These are phyloP conservation scores for Chrysemys picta DNA, from an alignment of 2,113 vertebrate species.

Conservation along the genomic window DNA sequence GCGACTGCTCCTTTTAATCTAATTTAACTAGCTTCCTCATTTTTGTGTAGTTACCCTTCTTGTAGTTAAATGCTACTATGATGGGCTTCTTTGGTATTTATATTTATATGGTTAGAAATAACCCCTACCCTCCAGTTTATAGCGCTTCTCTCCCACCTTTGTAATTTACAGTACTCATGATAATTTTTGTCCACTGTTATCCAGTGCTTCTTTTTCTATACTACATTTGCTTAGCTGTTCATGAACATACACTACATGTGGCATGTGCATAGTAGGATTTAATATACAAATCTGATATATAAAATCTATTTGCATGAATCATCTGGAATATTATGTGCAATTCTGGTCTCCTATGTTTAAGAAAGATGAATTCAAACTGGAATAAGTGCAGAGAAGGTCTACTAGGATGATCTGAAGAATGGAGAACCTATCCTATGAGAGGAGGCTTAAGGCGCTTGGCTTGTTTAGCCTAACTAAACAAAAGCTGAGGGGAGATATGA, in stretches of 20 bases:
- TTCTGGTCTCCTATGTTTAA: background rate
- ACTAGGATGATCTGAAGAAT: background rate
- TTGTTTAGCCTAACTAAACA: background rate
- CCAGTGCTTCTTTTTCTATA: slow-evolving; percentile 22
- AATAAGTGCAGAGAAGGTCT: background rate
- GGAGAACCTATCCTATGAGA: background rate
- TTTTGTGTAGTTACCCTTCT: background rate
- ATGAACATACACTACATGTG: background rate
- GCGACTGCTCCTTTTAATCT: background rate
- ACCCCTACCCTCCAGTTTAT: slow-evolving; percentile 35
- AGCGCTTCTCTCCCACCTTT: slow-evolving; percentile 51
- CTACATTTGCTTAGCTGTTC: slow-evolving; percentile 42
- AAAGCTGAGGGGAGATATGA: background rate
- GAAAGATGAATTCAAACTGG: background rate
- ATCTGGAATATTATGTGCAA: background rate
- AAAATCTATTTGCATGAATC: slow-evolving; percentile 14
- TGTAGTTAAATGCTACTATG: background rate
- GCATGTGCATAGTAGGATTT: background rate
- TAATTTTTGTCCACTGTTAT: slow-evolving; percentile 65
- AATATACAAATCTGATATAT: slow-evolving; percentile 33
- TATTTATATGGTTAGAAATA: slow-evolving; percentile 8
- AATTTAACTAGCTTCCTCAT: background rate
- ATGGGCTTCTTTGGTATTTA: background rate
- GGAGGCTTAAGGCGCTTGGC: background rate
- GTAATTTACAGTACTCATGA: slow-evolving; percentile 44